These are phyloP conservation scores for Sclerurus mexicanus DNA, from an alignment of 2,113 vertebrate species.

Conservation along the genomic window DNA sequence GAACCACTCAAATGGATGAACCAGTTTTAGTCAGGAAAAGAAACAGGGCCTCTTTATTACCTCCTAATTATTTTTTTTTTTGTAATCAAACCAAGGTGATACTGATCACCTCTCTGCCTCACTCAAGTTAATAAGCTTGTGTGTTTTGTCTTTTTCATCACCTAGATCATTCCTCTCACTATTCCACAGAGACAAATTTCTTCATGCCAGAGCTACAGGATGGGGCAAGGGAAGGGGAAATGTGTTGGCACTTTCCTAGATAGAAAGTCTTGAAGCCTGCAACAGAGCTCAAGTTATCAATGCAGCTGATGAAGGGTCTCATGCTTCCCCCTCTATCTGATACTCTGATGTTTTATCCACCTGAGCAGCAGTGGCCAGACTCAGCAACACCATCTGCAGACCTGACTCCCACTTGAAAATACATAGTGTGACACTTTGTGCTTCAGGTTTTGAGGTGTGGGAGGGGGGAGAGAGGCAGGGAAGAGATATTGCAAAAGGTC, in stretches of 20 bases:
- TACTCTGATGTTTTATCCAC: not conserved
- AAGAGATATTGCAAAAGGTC: not conserved
- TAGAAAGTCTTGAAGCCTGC: not conserved
- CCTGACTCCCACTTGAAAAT: not conserved
- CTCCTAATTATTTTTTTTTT: not conserved
- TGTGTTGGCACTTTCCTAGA: not conserved
- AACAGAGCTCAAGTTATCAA: not conserved
- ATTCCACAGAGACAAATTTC: not conserved
- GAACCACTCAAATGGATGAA: not conserved
- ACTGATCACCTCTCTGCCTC: not conserved
- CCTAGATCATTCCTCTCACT: not conserved
- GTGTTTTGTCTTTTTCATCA: not conserved
- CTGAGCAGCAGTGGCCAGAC: not conserved
- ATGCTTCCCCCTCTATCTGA: not conserved
- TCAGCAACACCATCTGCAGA: not conserved
- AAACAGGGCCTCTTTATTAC: not conserved
- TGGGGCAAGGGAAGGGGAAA: not conserved
- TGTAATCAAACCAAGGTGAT: fast-evolving
- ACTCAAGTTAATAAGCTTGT: not conserved
- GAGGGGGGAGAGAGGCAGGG: not conserved
- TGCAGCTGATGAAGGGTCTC: not conserved
- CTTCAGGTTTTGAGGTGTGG: fast-evolving
- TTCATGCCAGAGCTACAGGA: not conserved
- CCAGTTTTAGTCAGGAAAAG: not conserved
- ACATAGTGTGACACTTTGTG: not conserved